Base-by-base conservation (phyloP, 2,888 invertebrate species). In the Agonopterix heracliana region DNA sequence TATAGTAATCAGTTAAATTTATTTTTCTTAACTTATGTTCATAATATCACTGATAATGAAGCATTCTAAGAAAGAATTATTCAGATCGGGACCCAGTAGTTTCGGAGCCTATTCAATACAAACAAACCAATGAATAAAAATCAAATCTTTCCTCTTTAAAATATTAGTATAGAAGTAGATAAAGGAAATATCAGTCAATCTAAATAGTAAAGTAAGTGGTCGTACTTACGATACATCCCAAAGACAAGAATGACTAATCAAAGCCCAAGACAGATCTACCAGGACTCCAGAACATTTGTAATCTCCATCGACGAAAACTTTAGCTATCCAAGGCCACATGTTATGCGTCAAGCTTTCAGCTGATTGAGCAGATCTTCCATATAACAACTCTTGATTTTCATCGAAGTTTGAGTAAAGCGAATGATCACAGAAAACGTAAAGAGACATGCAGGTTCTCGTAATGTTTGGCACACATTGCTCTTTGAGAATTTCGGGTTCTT, bases 271-370 rank as follows among this genome's bases (percentile, higher is more conserved):
- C 2, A 82, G 66, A 57, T 93, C 90, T 42, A 96, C 71, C 49
- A 96, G 78, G 36, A 92, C 89, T 4, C 94, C 95, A 43, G 92
- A 89, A 66, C 95, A 95, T 62, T 81, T 90, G 55, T 93, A 92
- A 51, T 81, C 71, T 2, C 96, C 95, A 65, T 95, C 91, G 0
- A 90, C 82, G 71, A 91, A 94, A 47, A 96, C 82, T 61, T 93
- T 92, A 0, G 92, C 94, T 63, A 92, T 80, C 95, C 95, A 96
- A 0, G 95, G 94, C 90, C 92, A 92, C 51, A 78, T 67, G 12
- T 70, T 54, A 9, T 26, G 26, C 26, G 61, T 61, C 2, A 54
- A 53, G 3, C 50, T 51, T 46, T 68, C 64, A 1, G 65, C 59
- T 49, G 66, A 61, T 57, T 71, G 61, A 14, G 10, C 13, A 8